These are phyloP conservation scores for Podarcis lilfordi DNA, from an alignment of 2,797 vertebrate species.

Conservation along the genomic window DNA sequence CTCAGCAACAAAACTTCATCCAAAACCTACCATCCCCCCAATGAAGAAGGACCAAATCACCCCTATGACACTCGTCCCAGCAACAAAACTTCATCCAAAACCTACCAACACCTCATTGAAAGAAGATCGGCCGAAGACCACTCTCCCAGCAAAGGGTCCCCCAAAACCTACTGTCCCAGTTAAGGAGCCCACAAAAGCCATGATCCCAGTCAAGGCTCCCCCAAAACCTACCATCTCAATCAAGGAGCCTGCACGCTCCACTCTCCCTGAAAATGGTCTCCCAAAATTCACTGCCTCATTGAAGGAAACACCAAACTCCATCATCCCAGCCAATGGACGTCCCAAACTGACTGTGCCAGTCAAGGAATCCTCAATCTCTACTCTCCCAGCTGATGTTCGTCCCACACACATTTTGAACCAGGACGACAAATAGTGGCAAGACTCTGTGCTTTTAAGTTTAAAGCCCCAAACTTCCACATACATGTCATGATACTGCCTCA, in stretches of 20 bases:
- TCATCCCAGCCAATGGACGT: neutral
- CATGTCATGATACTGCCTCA: neutral
- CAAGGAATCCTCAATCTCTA: neutral
- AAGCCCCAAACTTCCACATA: neutral
- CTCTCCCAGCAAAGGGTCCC: neutral
- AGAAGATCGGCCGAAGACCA: too few species aligned
- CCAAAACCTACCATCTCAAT: neutral
- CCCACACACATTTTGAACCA: neutral
- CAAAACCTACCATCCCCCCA: neutral
- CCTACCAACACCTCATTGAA: neutral
- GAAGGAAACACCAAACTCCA: neutral
- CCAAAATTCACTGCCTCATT: neutral
- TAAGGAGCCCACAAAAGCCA: neutral
- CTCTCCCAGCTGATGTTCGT: neutral
- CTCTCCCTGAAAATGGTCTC: too few species aligned
- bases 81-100: neutral
- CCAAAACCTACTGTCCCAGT: neutral
- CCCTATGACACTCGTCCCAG: neutral
- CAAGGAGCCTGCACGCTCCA: neutral
- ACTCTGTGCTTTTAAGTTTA: neutral
- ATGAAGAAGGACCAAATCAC: neutral
- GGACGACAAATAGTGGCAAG: neutral
- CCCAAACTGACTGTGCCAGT: neutral
- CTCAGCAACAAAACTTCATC: neutral
- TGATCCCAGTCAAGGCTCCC: neutral